A percentile compares a stretch with the other conserved stretches of the same genome.
phyloP scores from a whole-genome alignment of 2,797 vertebrate genomes.

The Lithobates sylvaticus region DNA sequence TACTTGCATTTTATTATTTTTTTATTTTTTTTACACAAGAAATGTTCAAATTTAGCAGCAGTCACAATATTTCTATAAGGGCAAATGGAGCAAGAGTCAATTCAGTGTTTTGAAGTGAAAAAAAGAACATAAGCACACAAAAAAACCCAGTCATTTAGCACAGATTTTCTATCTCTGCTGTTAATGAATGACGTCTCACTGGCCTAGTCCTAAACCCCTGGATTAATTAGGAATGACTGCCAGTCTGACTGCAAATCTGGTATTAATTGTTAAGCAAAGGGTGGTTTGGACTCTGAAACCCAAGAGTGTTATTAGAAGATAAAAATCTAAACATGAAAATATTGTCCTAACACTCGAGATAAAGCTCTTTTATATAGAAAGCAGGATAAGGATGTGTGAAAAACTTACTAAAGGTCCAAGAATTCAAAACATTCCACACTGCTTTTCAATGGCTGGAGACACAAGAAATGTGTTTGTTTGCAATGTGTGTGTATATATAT shows the following conservation, averaged over 20 bases:
- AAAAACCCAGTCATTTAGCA: conserved; percentile 39
- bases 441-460: conserved; percentile 9
- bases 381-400: conserved; percentile 56
- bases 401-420: conserved; percentile 38
- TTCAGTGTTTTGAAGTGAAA: conserved; percentile 1
- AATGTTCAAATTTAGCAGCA: too few relatives aligned
- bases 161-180: conserved; percentile 49
- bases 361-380: conserved; percentile 55
- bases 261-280: conserved; percentile 61
- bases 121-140: neutral
- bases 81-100: conserved; percentile 7
- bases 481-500: neutral
- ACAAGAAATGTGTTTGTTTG: conserved; percentile 10
- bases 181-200: conserved; percentile 60
- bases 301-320: conserved; percentile 62
- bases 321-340: conserved; percentile 62
- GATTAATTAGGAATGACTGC: conserved; percentile 62
- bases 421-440: conserved; percentile 46
- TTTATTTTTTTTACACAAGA: too few relatives aligned
- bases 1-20: too few relatives aligned
- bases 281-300: conserved; percentile 58
- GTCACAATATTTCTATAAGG: neutral
- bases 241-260: conserved; percentile 56
- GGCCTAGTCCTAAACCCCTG: conserved; percentile 45
- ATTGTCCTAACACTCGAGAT: conserved; percentile 57